phyloP scores from a whole-genome alignment of 1,140 invertebrate species.

The Streblospio benedicti region DNA sequence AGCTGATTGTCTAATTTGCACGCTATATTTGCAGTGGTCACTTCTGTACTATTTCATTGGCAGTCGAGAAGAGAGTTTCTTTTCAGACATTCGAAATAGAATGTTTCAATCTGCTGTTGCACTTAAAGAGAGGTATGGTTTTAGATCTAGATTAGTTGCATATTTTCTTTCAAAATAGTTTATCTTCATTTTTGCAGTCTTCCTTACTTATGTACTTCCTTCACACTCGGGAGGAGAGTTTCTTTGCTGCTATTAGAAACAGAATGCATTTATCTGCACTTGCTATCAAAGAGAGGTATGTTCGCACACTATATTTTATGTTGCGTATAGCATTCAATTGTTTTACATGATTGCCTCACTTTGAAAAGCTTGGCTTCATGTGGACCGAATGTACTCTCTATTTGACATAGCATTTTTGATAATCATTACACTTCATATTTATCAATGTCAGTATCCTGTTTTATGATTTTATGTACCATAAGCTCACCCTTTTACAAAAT shows the following conservation, averaged over 20 bases:
- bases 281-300: conserved; percentile 26
- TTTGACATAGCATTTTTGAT: too few relatives aligned
- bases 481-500: too few relatives aligned
- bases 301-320: too few relatives aligned
- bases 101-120: conserved; percentile 42
- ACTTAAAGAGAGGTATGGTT: conserved; percentile 18
- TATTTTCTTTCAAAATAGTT: too few relatives aligned
- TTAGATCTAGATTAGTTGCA: too few relatives aligned
- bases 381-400: too few relatives aligned
- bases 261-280: conserved; percentile 41
- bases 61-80: conserved; percentile 45
- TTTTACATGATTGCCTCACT: too few relatives aligned
- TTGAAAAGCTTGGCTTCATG: too few relatives aligned
- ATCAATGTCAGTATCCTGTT: too few relatives aligned
- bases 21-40: conserved; percentile 11
- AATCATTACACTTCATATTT: too few relatives aligned
- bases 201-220: conserved; percentile 39
- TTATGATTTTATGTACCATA: too few relatives aligned
- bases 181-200: conserved; percentile 4
- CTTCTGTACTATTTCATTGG: conserved; percentile 42
- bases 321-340: not conserved
- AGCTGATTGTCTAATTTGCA: too few relatives aligned
- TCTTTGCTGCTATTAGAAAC: conserved; percentile 45
- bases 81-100: conserved; percentile 43
- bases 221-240: conserved; percentile 43